These are phyloP conservation scores for Aleiodes sp. DNA, from an alignment of 1,140 invertebrate species.

Conservation along the genomic window DNA sequence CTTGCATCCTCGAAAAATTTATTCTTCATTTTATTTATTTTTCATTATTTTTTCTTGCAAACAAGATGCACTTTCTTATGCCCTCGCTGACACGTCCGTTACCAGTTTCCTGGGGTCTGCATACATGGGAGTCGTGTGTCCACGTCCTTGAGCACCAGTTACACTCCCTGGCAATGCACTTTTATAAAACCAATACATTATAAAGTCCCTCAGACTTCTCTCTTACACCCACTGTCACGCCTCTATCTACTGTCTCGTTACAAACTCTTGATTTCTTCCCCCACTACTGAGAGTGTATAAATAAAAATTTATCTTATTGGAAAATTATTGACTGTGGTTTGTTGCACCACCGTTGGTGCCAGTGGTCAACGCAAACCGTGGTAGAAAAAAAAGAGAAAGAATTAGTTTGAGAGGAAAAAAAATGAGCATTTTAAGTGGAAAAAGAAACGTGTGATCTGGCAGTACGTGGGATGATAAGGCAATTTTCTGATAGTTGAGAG, in stretches of 20 bases:
- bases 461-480: constrained; percentile 3
- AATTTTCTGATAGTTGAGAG: neutral
- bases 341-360: neutral
- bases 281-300: constrained; percentile 9
- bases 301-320: constrained; percentile 3
- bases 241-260: constrained; percentile 1
- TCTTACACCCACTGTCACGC: neutral
- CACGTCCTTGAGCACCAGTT: neutral
- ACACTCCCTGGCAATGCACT: neutral
- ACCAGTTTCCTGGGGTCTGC: neutral
- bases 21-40: neutral
- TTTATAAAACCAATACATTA: neutral
- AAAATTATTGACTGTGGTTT: no score
- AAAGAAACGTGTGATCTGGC: constrained; percentile 5
- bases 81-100: no score
- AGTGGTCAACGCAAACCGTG: no score
- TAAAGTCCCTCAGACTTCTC: neutral
- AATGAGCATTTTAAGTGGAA: neutral
- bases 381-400: no score
- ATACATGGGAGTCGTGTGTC: neutral
- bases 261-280: constrained; percentile 1
- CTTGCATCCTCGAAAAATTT: no score
- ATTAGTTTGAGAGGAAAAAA: neutral
- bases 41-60: neutral
- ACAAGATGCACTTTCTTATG: no score